These are phyloP conservation scores for Lonchura striata DNA, from an alignment of 2,113 vertebrate genomes.

Conservation along the genomic window DNA sequence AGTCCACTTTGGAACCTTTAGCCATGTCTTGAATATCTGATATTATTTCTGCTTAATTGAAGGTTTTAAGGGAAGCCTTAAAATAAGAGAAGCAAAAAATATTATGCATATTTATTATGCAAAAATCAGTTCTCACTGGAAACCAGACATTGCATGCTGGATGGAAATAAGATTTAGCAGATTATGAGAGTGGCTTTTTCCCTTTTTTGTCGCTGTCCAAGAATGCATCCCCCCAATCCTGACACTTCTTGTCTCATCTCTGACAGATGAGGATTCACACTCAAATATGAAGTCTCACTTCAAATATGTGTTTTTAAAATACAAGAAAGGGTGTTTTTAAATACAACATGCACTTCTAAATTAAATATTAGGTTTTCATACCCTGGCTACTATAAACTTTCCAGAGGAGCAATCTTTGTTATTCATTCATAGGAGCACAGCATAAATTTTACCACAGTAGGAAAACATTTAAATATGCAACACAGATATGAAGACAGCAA, in stretches of 20 bases:
- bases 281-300: background rate
- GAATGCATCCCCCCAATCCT: fast-evolving
- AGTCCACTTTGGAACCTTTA: background rate
- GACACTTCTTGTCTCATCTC: background rate
- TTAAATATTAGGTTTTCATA: background rate
- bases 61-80: background rate
- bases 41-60: background rate
- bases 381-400: background rate
- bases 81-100: background rate
- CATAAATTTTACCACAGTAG: background rate
- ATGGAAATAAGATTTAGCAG: background rate
- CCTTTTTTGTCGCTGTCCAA: background rate
- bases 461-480: background rate
- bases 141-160: background rate
- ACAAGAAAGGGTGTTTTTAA: background rate
- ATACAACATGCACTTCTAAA: background rate
- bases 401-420: background rate
- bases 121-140: background rate
- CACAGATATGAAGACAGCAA: background rate
- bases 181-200: background rate
- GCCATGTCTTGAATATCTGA: background rate
- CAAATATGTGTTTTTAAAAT: background rate
- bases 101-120: background rate
- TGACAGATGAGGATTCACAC: background rate
- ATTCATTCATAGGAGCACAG: background rate